Evolutionary conservation across 2,888 invertebrate species (phyloP).

Genomic region (Drosophila anomelani): DNA sequence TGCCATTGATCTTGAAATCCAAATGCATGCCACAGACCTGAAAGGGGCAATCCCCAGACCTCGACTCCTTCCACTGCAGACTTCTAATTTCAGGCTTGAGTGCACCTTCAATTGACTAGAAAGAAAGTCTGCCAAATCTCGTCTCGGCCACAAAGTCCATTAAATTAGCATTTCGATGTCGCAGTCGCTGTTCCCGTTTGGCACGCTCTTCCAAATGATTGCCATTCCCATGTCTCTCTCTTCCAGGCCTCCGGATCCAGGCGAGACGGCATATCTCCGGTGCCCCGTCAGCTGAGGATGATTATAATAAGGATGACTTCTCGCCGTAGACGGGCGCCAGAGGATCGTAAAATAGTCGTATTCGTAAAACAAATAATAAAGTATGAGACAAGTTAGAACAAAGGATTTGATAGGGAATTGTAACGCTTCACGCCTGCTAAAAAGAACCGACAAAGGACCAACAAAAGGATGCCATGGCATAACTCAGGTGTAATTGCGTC

Average conservation of each 20-base stretch:
- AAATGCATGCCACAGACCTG: slow-evolving; percentile 13
- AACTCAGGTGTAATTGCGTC: slow-evolving; percentile 73
- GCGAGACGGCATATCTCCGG: slow-evolving; percentile 51
- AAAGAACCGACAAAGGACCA: slow-evolving; percentile 61
- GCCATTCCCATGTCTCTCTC: slow-evolving; percentile 11
- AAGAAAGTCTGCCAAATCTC: slow-evolving; percentile 59
- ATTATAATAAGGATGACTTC: slow-evolving; percentile 18
- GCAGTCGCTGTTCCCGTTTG: slow-evolving; percentile 39
- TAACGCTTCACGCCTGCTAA: slow-evolving; percentile 72
- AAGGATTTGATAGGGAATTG: slow-evolving; percentile 65
- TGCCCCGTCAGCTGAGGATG: slow-evolving; percentile 20
- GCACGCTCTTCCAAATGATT: slow-evolving; percentile 53
- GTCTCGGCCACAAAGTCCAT: slow-evolving; percentile 38
- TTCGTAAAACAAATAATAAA: slow-evolving; percentile 56
- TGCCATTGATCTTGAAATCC: slow-evolving; percentile 49
- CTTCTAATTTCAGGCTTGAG: slow-evolving; percentile 72
- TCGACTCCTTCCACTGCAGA: slow-evolving; percentile 21
- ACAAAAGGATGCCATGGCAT: slow-evolving; percentile 39
- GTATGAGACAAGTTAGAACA: slow-evolving; percentile 50
- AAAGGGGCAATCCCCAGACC: background rate
- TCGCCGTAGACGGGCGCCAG: slow-evolving; percentile 57
- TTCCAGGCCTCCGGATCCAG: slow-evolving; percentile 31
- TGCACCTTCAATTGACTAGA: slow-evolving; percentile 66
- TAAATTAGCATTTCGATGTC: slow-evolving; percentile 65
- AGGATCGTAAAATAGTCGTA: slow-evolving; percentile 58